These are phyloP conservation scores for Eristalis tenax DNA, from an alignment of 2,888 invertebrate species.

Conservation along the genomic window DNA sequence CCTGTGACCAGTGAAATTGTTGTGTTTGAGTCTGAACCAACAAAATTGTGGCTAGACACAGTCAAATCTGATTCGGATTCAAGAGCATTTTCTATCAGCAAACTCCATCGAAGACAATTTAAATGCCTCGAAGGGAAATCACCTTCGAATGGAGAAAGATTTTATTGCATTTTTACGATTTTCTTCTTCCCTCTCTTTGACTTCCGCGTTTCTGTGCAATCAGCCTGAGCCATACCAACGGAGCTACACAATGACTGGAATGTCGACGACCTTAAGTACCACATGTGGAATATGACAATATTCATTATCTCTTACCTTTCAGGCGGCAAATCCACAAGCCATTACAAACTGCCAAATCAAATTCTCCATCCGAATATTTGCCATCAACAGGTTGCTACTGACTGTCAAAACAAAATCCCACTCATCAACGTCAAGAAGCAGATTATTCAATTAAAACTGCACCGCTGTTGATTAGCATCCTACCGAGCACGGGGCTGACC, in stretches of 20 bases:
- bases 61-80: background rate
- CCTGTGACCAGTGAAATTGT: background rate
- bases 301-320: constrained; percentile 37
- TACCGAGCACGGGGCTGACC: background rate
- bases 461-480: constrained; percentile 17
- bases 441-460: constrained; percentile 48
- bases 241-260: background rate
- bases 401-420: constrained; percentile 30
- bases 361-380: background rate
- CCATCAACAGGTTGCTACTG: constrained; percentile 51
- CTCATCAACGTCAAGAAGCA: constrained; percentile 6
- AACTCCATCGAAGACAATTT: background rate
- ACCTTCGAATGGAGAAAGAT: background rate
- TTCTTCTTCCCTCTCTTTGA: background rate
- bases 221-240: background rate
- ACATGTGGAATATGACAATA: background rate
- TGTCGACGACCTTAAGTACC: constrained; percentile 40
- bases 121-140: background rate
- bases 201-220: background rate
- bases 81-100: background rate
- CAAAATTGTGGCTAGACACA: background rate
- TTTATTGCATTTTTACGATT: background rate
- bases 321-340: background rate
- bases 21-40: background rate
- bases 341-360: background rate